phyloP scores from a whole-genome alignment of 1,140 invertebrate genomes.

The Bombus sibiricus region DNA sequence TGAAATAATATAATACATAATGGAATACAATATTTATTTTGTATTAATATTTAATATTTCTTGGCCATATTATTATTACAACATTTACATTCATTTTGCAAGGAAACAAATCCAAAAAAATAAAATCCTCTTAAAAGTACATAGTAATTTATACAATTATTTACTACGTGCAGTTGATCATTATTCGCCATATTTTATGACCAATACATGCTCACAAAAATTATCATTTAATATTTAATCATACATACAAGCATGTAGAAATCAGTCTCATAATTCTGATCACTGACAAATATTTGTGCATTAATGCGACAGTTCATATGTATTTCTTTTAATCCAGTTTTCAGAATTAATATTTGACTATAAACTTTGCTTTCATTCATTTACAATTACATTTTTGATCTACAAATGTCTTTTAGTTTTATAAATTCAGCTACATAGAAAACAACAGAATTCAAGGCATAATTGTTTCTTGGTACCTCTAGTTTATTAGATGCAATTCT shows the following conservation, averaged over 20 bases:
- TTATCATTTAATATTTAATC: constrained; percentile 27
- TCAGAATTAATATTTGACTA: constrained; percentile 42
- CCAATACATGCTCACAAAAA: constrained; percentile 54
- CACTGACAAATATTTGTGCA: constrained; percentile 17
- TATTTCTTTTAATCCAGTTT: constrained; percentile 15
- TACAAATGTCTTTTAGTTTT: constrained; percentile 51
- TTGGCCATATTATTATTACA: constrained; percentile 58
- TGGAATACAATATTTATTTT: constrained; percentile 80
- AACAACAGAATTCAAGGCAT: constrained; percentile 51
- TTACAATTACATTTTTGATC: constrained; percentile 33
- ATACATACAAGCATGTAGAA: constrained; percentile 26
- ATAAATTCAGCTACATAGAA: constrained; percentile 44
- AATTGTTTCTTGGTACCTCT: constrained; percentile 45
- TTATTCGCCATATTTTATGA: constrained; percentile 43
- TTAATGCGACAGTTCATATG: constrained; percentile 12
- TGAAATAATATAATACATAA: constrained; percentile 74
- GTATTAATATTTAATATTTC: constrained; percentile 75
- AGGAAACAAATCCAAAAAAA: constrained; percentile 55
- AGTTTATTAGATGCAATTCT: constrained; percentile 44
- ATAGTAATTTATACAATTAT: constrained; percentile 46
- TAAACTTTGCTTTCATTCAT: constrained; percentile 33
- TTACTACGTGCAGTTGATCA: constrained; percentile 34
- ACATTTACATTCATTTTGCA: constrained; percentile 49
- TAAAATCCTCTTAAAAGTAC: constrained; percentile 58
- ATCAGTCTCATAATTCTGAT: constrained; percentile 45